Base-by-base conservation (phyloP, 1,140 invertebrate species). In the Neotoxoptera formosana region DNA sequence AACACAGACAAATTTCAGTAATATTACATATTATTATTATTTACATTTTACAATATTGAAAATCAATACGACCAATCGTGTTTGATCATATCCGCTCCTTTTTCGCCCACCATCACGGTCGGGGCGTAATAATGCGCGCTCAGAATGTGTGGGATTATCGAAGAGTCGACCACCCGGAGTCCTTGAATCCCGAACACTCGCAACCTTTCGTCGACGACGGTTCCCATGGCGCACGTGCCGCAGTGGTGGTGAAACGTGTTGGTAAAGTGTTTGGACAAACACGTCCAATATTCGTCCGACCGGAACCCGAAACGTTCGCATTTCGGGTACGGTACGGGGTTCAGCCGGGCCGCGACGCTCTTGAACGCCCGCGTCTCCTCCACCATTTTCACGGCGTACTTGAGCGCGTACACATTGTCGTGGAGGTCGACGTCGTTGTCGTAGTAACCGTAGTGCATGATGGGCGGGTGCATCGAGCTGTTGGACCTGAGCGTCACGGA, bases 61-160 rank as follows among this genome's bases (percentile, higher is more conserved):
- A 9, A 60, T 60, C 9, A 60, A 25, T 60, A 30, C 21, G 81
- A 56, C 96, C 96, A 97, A 90, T 95, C 95, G 90, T 96, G 95
- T 94, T 97, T 97, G 51, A 99, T 97, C 94, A 98, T 96, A 95
- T 98, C 97, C 0, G 98, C 96, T 0, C 96, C 97, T 95, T 98
- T 98, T 95, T 99, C 98, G 0, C 96, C 98, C 86, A 99, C 97
- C 98, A 99, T 98, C 83, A 96, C 96, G 7, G 97, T 96, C 0
- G 96, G 96, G 1, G 97, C 97, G 94, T 97, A 97, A 0, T 97
- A 96, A 94, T 98, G 97, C 2, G 96, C 97, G 8, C 96, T 96
- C 23, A 97, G 96, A 34, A 97, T 96, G 6, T 95, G 95, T 0
- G 98, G 98, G 95, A 98, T 97, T 0, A 98, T 95, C 84, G 97